These are phyloP conservation scores for Lycaon pictus DNA, from an alignment of 2,113 vertebrate genomes.

Conservation along the genomic window DNA sequence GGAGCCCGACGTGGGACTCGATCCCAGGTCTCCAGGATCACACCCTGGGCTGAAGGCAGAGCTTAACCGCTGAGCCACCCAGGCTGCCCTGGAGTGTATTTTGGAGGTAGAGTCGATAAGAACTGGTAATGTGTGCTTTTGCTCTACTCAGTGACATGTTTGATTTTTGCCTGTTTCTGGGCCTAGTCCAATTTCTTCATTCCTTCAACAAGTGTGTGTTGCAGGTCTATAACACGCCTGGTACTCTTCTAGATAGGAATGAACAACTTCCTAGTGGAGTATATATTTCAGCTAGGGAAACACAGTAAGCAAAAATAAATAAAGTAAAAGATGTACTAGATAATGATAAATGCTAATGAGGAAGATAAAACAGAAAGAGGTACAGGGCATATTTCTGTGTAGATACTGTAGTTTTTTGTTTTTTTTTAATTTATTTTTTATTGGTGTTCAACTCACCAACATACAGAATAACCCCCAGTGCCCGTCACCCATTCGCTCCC, in stretches of 20 bases:
- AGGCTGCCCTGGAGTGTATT: background rate
- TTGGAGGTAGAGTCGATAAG: background rate
- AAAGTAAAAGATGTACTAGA: background rate
- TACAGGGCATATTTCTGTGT: background rate
- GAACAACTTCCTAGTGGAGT: background rate
- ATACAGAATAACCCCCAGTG: too few species aligned
- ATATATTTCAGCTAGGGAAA: background rate
- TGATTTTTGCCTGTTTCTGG: background rate
- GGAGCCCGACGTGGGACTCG: too few species aligned
- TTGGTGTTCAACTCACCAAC: too few species aligned
- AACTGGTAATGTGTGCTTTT: background rate
- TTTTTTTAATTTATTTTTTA: too few species aligned
- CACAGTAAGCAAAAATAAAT: slow-evolving; percentile 10
- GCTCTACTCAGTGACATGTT: background rate
- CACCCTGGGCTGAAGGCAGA: too few species aligned
- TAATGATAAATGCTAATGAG: background rate
- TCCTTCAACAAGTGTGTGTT: slow-evolving; percentile 16
- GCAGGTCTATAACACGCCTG: background rate
- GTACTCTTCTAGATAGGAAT: background rate
- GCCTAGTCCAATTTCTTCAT: background rate
- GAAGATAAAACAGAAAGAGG: background rate
- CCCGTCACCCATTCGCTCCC: too few species aligned
- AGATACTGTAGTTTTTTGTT: background rate
- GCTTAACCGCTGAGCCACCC: too few species aligned
- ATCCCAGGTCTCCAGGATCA: too few species aligned